Conservation (phyloP, 2,113 vertebrate species). For the Crotalus helleri region DNA sequence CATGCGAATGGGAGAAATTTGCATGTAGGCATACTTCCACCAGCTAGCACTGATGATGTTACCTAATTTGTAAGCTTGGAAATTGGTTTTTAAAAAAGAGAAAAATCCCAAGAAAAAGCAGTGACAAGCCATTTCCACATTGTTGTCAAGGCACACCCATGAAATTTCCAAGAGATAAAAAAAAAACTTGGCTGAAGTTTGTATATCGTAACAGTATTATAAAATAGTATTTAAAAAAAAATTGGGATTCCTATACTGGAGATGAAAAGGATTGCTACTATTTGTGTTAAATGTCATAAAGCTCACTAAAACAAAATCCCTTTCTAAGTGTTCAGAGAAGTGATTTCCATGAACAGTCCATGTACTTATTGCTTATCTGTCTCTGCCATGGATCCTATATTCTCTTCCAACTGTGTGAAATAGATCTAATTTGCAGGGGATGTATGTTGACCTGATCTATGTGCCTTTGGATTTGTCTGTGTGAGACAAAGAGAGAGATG, state of each 20-base stretch:
- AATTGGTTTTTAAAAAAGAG: background rate
- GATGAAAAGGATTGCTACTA: background rate
- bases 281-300: background rate
- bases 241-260: background rate
- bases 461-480: background rate
- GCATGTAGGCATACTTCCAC: background rate
- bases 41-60: background rate
- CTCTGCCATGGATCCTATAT: background rate
- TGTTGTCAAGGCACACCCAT: background rate
- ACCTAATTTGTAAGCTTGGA: background rate
- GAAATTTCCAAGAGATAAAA: background rate
- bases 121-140: background rate
- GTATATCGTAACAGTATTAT: background rate
- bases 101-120: background rate
- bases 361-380: background rate
- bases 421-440: background rate
- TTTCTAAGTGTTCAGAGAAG: background rate
- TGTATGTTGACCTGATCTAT: background rate
- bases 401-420: background rate
- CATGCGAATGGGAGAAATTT: background rate
- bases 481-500: background rate
- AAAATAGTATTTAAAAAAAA: background rate
- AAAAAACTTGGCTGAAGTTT: background rate
- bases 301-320: background rate
- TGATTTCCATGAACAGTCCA: background rate